Base-by-base conservation (phyloP, 2,797 vertebrate genomes). In the Acanthiza pusilla region DNA sequence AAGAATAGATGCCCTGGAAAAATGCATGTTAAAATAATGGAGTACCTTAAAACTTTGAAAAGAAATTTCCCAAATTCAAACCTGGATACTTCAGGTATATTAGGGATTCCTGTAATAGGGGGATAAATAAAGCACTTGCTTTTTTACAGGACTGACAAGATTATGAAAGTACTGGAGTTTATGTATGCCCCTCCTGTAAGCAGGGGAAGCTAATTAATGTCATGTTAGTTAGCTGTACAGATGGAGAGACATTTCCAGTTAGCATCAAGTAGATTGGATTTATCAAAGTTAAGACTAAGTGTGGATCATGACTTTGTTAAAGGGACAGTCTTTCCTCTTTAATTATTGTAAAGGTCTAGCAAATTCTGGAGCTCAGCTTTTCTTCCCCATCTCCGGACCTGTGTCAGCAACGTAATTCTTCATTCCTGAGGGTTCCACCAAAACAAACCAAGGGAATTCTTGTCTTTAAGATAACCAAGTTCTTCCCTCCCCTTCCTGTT, bases 191-290 rank as follows among this genome's bases (percentile, higher is more conserved):
- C 76, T 85, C 21, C 13, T 16, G 10, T 77, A 53, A 85, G 68
- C 74, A 82, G 30, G 47, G 88, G 76, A 80, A 81, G 73, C 70
- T 61, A 38, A 57, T 81, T 61, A 55, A 54, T 82, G 40, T n/a
- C 18, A 16, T 79, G 15, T 54, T 23, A 61, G 55, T 55, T 93
- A 87, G 32, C 34, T 75, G 83, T 74, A 48, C 87, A 79, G 83
- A 54, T 78, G 89, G 94, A 81, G 95, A 85, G 93, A 72, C 84
- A 73, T 77, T 34, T 50, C 75, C 54, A 88, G 84, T 90, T 68
- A 89, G 53, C 57, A 17, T 80, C 88, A 86, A 89, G 67, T 61
- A 89, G 54, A 87, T 85, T 84, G 67, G 73, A 73, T 89, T 66
- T 79, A 70, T 68, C 19, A 17, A 80, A 81, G 30, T 74, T 79